Conservation (phyloP, 2,113 vertebrate genomes). For the Ptyas mucosa region DNA sequence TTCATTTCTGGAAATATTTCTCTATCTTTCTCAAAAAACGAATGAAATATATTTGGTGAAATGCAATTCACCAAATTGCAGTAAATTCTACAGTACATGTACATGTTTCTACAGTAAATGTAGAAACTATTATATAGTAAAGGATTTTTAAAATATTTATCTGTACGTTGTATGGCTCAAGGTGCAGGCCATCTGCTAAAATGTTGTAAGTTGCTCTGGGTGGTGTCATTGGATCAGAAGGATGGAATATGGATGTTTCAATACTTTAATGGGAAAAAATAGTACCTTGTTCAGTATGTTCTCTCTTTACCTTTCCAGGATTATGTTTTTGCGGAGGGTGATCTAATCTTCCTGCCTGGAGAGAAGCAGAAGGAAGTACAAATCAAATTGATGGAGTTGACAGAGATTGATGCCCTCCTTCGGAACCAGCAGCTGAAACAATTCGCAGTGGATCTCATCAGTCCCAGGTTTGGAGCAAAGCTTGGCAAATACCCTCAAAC, state of each 20-base stretch:
- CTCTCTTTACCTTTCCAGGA: slow-evolving; percentile 71
- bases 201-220: neutral
- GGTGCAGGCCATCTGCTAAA: neutral
- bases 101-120: neutral
- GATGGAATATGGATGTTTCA: neutral
- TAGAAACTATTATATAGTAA: neutral
- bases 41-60: neutral
- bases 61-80: no score
- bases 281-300: accelerated
- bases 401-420: slow-evolving; percentile 81
- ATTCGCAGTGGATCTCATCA: slow-evolving; percentile 87
- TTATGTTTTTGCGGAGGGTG: slow-evolving; percentile 81
- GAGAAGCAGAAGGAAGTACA: slow-evolving; percentile 86
- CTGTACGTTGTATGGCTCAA: neutral
- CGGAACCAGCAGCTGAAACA: slow-evolving; percentile 80
- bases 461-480: slow-evolving; percentile 85
- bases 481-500: slow-evolving; percentile 84
- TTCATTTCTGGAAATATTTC: no score
- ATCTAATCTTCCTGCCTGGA: slow-evolving; percentile 79
- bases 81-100: no score
- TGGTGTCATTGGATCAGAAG: neutral
- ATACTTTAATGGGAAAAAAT: neutral
- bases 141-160: neutral
- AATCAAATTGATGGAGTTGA: slow-evolving; percentile 83
- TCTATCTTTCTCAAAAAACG: neutral